A percentile compares a stretch with the other conserved stretches of the same genome.
phyloP scores from a whole-genome alignment of 2,797 vertebrate species.

The Siniperca obscura region DNA sequence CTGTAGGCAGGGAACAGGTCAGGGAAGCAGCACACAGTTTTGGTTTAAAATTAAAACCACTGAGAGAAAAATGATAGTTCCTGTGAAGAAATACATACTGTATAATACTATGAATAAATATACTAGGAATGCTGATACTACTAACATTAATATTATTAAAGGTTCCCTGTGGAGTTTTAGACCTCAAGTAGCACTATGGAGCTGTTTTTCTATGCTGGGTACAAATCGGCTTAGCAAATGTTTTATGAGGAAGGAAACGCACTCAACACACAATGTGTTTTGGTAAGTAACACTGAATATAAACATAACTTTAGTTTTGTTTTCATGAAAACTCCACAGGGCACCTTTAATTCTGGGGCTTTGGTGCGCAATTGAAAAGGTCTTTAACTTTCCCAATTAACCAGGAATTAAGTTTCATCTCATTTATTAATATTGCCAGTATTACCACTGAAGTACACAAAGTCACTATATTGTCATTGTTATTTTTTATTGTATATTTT shows the following conservation, averaged over 20 bases:
- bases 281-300: not conserved
- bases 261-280: not conserved
- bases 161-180: not conserved
- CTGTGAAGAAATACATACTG: not conserved
- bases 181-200: not conserved
- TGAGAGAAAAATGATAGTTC: not conserved
- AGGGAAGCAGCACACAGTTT: not conserved
- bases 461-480: not conserved
- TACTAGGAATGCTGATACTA: not conserved
- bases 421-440: not conserved
- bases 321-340: not conserved
- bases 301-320: not conserved
- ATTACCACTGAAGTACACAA: not conserved
- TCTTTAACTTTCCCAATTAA: not conserved
- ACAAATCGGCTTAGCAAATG: not conserved
- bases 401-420: not conserved
- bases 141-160: not conserved
- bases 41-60: not conserved
- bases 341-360: not conserved
- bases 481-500: not conserved
- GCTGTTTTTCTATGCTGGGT: not conserved
- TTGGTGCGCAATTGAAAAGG: not conserved
- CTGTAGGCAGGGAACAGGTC: not conserved
- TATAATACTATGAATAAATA: not conserved
- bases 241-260: not conserved